Evolutionary conservation across 2,797 vertebrate species (phyloP).

Genomic region (Heteromormyrus szaboi): DNA sequence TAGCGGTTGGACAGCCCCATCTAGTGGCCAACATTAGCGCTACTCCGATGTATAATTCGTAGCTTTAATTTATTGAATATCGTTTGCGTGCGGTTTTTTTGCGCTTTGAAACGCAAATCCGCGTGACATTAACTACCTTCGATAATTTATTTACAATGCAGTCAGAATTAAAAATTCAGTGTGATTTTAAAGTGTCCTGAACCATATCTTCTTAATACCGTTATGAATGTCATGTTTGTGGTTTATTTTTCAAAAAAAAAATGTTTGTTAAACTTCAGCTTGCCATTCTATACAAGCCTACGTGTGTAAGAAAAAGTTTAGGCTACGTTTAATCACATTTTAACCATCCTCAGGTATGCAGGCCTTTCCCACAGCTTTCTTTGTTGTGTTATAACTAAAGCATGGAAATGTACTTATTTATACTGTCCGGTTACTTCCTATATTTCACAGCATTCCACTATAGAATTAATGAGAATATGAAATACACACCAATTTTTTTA

Average conservation of each 20-base stretch:
- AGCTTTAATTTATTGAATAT: not conserved
- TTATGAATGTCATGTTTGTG: not conserved
- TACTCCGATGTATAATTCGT: constrained; percentile 1
- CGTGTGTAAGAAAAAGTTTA: not conserved
- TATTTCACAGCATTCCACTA: not conserved
- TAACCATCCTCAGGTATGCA: not conserved
- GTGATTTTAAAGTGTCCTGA: not conserved
- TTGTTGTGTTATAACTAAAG: not conserved
- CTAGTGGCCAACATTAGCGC: constrained; percentile 49
- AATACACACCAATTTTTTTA: not conserved
- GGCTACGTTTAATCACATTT: not conserved
- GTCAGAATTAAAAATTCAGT: not conserved
- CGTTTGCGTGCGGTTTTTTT: constrained; percentile 10
- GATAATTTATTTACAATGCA: not conserved
- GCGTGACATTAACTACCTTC: not conserved
- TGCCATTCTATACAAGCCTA: not conserved
- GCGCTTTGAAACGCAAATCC: constrained; percentile 25
- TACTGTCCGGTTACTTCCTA: not conserved
- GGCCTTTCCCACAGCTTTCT: not conserved
- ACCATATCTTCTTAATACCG: not conserved
- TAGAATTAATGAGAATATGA: not conserved
- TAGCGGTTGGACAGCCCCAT: constrained; percentile 54
- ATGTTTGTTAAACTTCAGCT: not conserved
- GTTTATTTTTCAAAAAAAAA: not conserved
- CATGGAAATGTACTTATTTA: not conserved